These are phyloP conservation scores for Desoria tigrina DNA, from an alignment of 2,888 invertebrate genomes.

Conservation along the genomic window DNA sequence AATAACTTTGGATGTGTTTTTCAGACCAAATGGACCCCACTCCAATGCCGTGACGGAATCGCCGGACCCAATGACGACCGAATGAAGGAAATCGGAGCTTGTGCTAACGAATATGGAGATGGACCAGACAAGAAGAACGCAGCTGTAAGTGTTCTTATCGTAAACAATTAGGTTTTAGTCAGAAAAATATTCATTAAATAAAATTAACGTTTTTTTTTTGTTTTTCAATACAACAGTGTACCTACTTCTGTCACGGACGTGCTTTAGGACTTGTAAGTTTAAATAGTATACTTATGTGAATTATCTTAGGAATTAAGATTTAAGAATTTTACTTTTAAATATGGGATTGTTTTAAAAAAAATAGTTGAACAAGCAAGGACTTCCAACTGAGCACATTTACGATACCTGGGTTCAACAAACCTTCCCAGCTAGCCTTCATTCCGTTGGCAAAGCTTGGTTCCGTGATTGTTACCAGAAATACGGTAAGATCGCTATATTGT, in stretches of 20 bases:
- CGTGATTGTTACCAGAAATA: constrained; percentile 14
- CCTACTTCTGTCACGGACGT: constrained; percentile 7
- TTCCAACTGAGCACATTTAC: not conserved
- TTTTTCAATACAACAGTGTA: constrained; percentile 4
- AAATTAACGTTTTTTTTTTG: constrained; percentile 1
- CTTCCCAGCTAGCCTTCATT: not conserved
- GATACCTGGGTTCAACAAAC: not conserved
- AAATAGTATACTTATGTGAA: not conserved
- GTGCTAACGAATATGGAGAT: not conserved
- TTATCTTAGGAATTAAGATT: too few relatives aligned
- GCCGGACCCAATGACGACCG: constrained; percentile 10
- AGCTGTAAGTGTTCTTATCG: not conserved
- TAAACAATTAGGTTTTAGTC: too few relatives aligned
- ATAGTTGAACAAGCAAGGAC: constrained; percentile 14
- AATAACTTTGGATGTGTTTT: not conserved
- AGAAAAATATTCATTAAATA: not conserved
- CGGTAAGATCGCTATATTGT: constrained; percentile 4
- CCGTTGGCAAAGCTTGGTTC: not conserved
- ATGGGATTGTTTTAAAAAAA: not conserved
- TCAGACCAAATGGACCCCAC: constrained; percentile 5
- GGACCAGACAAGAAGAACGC: not conserved
- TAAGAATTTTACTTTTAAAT: not conserved
- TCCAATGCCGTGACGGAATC: constrained; percentile 8
- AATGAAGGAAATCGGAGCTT: constrained; percentile 17
- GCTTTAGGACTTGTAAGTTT: constrained; percentile 14